Percentiles rank a stretch among this genome's conserved stretches.
These are phyloP conservation scores for Eufriesea mexicana DNA, from an alignment of 1,140 invertebrate species.

Conservation along the genomic window DNA sequence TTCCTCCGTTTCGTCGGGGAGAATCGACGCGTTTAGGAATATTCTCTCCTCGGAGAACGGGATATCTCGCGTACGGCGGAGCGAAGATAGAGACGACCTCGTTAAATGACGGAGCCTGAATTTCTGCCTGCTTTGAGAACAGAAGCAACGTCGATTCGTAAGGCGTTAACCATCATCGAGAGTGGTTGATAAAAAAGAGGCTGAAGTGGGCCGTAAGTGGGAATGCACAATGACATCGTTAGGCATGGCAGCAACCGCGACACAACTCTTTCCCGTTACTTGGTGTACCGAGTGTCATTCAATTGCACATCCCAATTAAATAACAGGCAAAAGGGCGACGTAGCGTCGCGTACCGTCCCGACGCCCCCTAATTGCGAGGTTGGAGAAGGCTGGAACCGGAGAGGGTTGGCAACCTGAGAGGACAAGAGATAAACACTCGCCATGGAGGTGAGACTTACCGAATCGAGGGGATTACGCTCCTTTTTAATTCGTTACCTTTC, in stretches of 20 bases:
- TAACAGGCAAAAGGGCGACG: constrained; percentile 83
- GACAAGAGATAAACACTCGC: constrained; percentile 70
- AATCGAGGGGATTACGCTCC: constrained; percentile 30
- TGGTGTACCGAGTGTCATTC: constrained; percentile 80
- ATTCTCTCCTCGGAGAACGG: too few relatives aligned
- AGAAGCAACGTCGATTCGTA: background rate
- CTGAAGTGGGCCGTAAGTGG: constrained; percentile 59
- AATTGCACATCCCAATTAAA: constrained; percentile 83
- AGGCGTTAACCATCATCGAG: constrained; percentile 49
- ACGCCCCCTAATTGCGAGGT: constrained; percentile 80
- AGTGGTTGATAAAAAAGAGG: constrained; percentile 36
- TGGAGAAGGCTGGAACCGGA: constrained; percentile 56
- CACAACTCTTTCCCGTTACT: constrained; percentile 73
- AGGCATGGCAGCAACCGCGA: constrained; percentile 63
- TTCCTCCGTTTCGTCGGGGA: background rate
- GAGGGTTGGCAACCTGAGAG: constrained; percentile 45
- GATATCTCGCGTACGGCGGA: background rate
- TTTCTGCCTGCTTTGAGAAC: constrained; percentile 6
- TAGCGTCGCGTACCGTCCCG: constrained; percentile 79
- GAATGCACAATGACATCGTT: constrained; percentile 74
- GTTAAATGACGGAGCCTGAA: background rate
- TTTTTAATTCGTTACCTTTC: background rate
- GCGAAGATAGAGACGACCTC: background rate
- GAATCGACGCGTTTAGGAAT: too few relatives aligned
- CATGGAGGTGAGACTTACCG: constrained; percentile 24